Conservation (phyloP, 2,113 vertebrate genomes). For the Halcyon senegalensis region DNA sequence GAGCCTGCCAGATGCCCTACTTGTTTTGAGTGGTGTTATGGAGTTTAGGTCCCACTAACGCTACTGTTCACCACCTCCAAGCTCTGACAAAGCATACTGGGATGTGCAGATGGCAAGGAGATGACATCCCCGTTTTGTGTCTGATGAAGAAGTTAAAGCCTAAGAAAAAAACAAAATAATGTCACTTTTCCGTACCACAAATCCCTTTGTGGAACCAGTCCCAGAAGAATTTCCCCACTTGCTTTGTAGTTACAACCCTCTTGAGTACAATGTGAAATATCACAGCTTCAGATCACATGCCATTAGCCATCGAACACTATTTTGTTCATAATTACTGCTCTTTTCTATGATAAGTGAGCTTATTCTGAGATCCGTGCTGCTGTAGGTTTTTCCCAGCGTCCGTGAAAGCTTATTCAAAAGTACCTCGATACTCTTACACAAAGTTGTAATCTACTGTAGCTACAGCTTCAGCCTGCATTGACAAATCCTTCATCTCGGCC, state of each 20-base stretch:
- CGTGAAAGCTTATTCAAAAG: background rate
- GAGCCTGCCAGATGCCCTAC: accelerated
- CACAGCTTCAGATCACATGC: background rate
- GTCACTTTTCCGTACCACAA: background rate
- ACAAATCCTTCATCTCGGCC: constrained; percentile 18
- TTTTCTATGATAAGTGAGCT: background rate
- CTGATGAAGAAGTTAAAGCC: background rate
- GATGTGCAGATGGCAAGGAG: background rate
- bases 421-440: background rate
- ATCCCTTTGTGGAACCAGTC: background rate
- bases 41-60: background rate
- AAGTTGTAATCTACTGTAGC: background rate
- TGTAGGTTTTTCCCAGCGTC: background rate
- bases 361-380: background rate
- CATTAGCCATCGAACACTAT: background rate
- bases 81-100: background rate
- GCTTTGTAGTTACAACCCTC: background rate
- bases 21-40: background rate
- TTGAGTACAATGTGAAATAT: background rate
- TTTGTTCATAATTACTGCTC: background rate
- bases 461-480: background rate
- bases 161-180: background rate
- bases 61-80: background rate
- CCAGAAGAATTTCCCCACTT: background rate
- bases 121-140: background rate